These are phyloP conservation scores for Huso huso DNA, from an alignment of 2,797 vertebrate species.

Conservation along the genomic window DNA sequence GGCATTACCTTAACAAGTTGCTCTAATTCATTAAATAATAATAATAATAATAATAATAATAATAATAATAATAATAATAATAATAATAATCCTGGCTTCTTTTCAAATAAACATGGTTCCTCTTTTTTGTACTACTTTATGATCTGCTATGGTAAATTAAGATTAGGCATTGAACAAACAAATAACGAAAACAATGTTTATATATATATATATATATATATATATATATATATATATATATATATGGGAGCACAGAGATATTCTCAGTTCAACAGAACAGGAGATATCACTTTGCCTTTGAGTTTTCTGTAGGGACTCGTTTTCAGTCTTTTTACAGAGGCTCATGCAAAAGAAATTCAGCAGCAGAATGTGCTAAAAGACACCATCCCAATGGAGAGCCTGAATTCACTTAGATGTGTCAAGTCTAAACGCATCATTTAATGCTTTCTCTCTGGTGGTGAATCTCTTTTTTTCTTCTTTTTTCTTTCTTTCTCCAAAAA, in stretches of 20 bases:
- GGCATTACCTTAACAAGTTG: too few species aligned
- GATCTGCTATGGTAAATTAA: too few species aligned
- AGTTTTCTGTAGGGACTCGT: conserved; percentile 3
- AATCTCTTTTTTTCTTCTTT: conserved; percentile 27
- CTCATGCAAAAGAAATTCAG: neutral
- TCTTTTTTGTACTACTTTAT: too few species aligned
- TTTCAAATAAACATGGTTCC: too few species aligned
- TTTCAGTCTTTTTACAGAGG: conserved; percentile 1
- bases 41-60: too few species aligned
- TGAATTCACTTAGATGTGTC: conserved; percentile 26
- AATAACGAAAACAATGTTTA: too few species aligned
- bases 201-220: too few species aligned
- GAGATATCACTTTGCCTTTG: neutral
- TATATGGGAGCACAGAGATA: neutral
- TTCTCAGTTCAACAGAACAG: neutral
- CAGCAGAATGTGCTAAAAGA: conserved; percentile 25
- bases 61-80: too few species aligned
- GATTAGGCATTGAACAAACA: too few species aligned
- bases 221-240: too few species aligned
- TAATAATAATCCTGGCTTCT: too few species aligned
- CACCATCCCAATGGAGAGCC: conserved; percentile 14
- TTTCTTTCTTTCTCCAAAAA: neutral
- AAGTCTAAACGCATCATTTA: conserved; percentile 32
- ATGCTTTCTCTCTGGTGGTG: conserved; percentile 19
- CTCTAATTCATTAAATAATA: too few species aligned